Base-by-base conservation (phyloP, 92 coral and sea anemone genomes). In the Zoanthus gigantus region DNA sequence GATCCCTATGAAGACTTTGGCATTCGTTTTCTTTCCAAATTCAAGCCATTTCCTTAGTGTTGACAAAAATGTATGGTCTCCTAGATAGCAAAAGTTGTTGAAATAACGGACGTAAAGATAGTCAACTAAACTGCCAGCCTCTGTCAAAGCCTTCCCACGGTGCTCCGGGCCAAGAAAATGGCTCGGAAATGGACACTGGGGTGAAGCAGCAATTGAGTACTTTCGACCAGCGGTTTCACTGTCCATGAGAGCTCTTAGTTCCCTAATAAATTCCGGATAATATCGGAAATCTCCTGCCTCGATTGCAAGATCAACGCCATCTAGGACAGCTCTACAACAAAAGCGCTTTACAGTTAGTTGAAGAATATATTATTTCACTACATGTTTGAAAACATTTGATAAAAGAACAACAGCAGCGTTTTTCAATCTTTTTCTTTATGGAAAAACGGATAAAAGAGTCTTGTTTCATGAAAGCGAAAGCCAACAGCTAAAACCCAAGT, bases 81-180 rank as follows among this genome's bases (percentile, higher is more conserved):
- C 98, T 18, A 94, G 94, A 90, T 94, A 95, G 74, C 98, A 94
- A 90, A 91, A 93, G 89, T 94, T 94, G 89, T 94, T 94, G 85
- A 93, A 94, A 84, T 93, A 94, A 52, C 94, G 96, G 47, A 94
- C 87, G 83, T 94, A 94, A 48, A 94, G 90, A 67, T 93, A 94
- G 44, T 94, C 96, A 79, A 94, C 96, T 28, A 61, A 72, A 16
- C 91, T 88, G 1, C 98, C 98, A 2, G 98, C 94, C 2, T 89
- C 93, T 32, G 91, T 94, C 80, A 94, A 74, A 14, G 96, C 98
- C 94, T 30, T 57, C 65, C 96, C 94, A 8, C 86, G 78, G 17
- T 80, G 85, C 57, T 83, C 91, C 15, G 98, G 98, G 46, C 98
- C 98, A 57, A 95, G 71, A 92, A 84, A 77, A 60, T 93, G 93